Conservation (phyloP, 2,888 invertebrate genomes). For the Cordylochernes scorpioides region DNA sequence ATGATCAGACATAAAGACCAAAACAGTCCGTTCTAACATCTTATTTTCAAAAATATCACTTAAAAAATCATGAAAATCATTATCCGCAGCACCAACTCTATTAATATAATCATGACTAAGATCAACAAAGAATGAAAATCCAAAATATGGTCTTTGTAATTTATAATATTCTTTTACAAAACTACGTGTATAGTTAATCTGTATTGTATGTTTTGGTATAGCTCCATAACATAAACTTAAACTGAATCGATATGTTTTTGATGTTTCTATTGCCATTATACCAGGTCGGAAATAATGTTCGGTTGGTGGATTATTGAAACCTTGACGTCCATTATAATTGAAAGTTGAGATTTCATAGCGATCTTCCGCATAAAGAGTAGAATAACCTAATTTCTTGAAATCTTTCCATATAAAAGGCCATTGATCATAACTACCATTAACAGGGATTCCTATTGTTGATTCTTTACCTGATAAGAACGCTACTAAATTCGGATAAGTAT, state of each 20-base stretch:
- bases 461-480: constrained; percentile 41
- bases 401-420: constrained; percentile 63
- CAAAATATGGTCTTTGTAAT: constrained; percentile 17
- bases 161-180: constrained; percentile 18
- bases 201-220: constrained; percentile 17
- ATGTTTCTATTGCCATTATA: constrained; percentile 27
- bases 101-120: constrained; percentile 24
- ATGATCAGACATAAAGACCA: constrained; percentile 20
- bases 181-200: constrained; percentile 18
- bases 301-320: constrained; percentile 55
- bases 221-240: constrained; percentile 12
- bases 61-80: constrained; percentile 20
- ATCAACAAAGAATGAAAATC: constrained; percentile 22
- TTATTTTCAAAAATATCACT: constrained; percentile 13
- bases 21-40: constrained; percentile 8
- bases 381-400: constrained; percentile 39
- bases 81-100: constrained; percentile 21
- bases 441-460: constrained; percentile 8
- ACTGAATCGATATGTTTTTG: constrained; percentile 7
- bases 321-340: constrained; percentile 39
- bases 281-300: constrained; percentile 57
- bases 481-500: constrained; percentile 67
- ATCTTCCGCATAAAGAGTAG: constrained; percentile 58
- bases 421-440: constrained; percentile 35
- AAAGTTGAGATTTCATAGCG: constrained; percentile 47